These are phyloP conservation scores for Montipora capricornis DNA, from an alignment of 64 coral and sea anemone species.

Conservation along the genomic window DNA sequence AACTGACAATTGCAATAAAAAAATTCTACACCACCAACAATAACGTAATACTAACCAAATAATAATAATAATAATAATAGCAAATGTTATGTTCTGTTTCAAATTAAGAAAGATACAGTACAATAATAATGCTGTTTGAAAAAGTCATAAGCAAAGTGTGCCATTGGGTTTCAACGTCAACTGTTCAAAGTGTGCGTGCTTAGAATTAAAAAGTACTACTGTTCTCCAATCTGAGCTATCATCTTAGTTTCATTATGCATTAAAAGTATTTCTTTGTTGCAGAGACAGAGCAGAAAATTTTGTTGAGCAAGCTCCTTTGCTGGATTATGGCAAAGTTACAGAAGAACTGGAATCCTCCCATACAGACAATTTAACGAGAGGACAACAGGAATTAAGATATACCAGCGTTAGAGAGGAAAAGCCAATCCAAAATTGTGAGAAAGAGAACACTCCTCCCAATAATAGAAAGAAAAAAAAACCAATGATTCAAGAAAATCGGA, in stretches of 20 bases:
- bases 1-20: too few relatives aligned
- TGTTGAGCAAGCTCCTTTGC: constrained; percentile 8
- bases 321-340: constrained; percentile 27
- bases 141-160: too few relatives aligned
- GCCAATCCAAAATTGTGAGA: not conserved
- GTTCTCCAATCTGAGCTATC: too few relatives aligned
- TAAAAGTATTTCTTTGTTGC: not conserved
- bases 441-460: not conserved
- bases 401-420: not conserved
- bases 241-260: not conserved
- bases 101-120: too few relatives aligned
- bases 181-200: too few relatives aligned
- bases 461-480: not conserved
- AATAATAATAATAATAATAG: too few relatives aligned
- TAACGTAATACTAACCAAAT: too few relatives aligned
- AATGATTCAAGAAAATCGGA: not conserved
- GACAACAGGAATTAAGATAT: not conserved
- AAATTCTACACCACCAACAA: too few relatives aligned
- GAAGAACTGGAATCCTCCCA: constrained; percentile 21
- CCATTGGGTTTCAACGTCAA: too few relatives aligned
- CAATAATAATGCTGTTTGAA: too few relatives aligned
- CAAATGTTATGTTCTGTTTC: too few relatives aligned
- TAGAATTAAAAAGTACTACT: too few relatives aligned
- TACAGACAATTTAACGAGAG: not conserved
- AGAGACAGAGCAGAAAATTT: constrained; percentile 26